These are phyloP conservation scores for Crossoptilon crossoptilon DNA, from an alignment of 2,797 vertebrate species.

Conservation along the genomic window DNA sequence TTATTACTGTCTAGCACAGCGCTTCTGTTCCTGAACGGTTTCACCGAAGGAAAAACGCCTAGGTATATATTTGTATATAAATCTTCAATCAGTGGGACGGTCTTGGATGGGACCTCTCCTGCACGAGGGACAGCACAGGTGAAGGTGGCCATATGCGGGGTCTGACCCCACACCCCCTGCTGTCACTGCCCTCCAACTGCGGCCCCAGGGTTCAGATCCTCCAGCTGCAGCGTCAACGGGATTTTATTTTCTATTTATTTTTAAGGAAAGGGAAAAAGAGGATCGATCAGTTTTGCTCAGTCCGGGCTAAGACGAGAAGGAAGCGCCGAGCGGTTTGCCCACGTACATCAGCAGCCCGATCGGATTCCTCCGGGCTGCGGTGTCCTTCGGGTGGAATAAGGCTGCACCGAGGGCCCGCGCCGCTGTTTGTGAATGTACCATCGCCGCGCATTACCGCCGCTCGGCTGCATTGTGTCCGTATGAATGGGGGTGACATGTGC, in stretches of 20 bases:
- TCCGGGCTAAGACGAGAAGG: constrained; percentile 14
- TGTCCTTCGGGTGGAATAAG: constrained; percentile 74
- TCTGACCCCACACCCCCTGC: neutral
- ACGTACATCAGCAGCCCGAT: constrained; percentile 57
- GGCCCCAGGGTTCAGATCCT: neutral
- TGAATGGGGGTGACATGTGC: constrained; percentile 85
- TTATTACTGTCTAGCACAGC: constrained; percentile 48
- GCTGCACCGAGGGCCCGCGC: constrained; percentile 53
- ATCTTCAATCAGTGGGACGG: too few relatives aligned
- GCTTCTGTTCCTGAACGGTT: constrained; percentile 20
- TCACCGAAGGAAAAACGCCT: neutral
- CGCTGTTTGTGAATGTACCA: constrained; percentile 80
- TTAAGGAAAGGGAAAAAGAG: neutral
- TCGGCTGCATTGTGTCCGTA: constrained; percentile 77
- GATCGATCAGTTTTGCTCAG: constrained; percentile 10
- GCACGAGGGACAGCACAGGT: too few relatives aligned
- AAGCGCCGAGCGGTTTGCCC: constrained; percentile 36
- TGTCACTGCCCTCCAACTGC: neutral
- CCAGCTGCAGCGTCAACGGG: neutral
- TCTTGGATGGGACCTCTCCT: neutral
- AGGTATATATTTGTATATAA: too few relatives aligned
- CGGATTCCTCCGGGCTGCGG: constrained; percentile 65
- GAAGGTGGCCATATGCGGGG: too few relatives aligned
- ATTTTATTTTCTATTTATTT: neutral
- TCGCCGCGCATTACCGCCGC: constrained; percentile 77